A percentile compares a stretch with the other conserved stretches of the same genome.
phyloP scores from a whole-genome alignment of 2,888 invertebrate species.

The Cryptus armator region DNA sequence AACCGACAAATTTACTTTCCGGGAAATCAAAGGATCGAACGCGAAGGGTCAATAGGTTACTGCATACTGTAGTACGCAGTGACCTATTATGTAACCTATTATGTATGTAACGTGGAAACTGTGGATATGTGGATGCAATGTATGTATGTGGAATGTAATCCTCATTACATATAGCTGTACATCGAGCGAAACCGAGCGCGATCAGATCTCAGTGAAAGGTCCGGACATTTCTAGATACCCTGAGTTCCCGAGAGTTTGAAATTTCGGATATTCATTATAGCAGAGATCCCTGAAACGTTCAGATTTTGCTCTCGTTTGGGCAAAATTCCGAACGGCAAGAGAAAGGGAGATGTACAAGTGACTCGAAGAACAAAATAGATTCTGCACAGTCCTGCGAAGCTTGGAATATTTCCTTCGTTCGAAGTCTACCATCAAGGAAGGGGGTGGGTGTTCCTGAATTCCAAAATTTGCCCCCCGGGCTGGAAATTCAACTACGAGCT shows the following conservation, averaged over 20 bases:
- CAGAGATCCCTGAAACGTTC: background rate
- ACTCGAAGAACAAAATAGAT: background rate
- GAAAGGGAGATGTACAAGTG: background rate
- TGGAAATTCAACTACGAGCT: background rate
- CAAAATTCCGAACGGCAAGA: background rate
- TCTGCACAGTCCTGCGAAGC: background rate
- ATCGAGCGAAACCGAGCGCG: too few relatives aligned
- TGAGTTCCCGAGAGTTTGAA: background rate
- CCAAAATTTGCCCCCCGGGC: background rate
- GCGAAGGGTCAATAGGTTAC: too few relatives aligned
- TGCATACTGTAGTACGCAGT: too few relatives aligned
- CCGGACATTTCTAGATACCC: too few relatives aligned
- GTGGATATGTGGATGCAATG: too few relatives aligned
- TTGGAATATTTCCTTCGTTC: background rate
- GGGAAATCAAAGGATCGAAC: too few relatives aligned
- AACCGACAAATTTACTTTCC: too few relatives aligned
- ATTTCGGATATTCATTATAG: background rate
- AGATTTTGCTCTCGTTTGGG: background rate
- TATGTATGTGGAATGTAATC: too few relatives aligned
- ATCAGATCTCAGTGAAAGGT: too few relatives aligned
- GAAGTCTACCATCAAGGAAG: background rate
- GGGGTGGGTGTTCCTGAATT: background rate
- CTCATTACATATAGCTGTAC: too few relatives aligned
- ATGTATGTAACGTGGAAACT: too few relatives aligned
- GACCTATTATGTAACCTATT: too few relatives aligned